Evolutionary conservation across 2,888 invertebrate genomes (phyloP).

Genomic region (Cosmorhoe ocellata): DNA sequence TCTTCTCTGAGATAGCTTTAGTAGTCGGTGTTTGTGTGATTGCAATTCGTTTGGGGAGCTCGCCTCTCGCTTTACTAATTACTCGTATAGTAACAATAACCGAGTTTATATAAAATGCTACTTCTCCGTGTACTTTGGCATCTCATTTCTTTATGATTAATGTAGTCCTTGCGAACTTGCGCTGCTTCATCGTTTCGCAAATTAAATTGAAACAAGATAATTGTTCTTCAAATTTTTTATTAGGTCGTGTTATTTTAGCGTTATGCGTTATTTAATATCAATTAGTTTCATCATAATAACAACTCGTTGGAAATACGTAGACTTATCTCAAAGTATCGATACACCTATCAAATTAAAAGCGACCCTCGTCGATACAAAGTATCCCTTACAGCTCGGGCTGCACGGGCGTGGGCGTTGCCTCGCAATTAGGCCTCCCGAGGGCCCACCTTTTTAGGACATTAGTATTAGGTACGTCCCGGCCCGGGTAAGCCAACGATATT

Average conservation of each 20-base stretch:
- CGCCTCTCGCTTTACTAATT: background rate
- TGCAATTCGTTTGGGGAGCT: constrained; percentile 6
- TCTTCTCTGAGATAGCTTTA: constrained; percentile 1
- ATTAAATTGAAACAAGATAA: constrained; percentile 1
- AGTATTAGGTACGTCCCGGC: constrained; percentile 8
- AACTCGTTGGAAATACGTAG: background rate
- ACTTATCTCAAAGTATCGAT: background rate
- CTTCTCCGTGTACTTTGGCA: background rate
- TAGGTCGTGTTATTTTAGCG: background rate
- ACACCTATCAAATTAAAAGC: constrained; percentile 9
- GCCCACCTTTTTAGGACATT: constrained; percentile 15
- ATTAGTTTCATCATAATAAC: background rate
- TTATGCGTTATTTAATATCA: background rate
- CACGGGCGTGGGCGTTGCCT: background rate
- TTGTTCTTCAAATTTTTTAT: background rate
- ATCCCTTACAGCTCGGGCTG: background rate
- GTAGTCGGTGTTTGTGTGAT: constrained; percentile 6
- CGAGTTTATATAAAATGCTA: constrained; percentile 2
- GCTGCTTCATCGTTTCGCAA: background rate
- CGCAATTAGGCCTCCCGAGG: constrained; percentile 22
- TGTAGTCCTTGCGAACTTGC: constrained; percentile 1
- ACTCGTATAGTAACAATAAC: background rate
- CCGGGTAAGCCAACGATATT: constrained; percentile 9
- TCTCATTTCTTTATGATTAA: background rate
- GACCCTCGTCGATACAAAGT: constrained; percentile 17